Evolutionary conservation across 1,140 invertebrate species (phyloP).

Genomic region (Brachystomella parvula): DNA sequence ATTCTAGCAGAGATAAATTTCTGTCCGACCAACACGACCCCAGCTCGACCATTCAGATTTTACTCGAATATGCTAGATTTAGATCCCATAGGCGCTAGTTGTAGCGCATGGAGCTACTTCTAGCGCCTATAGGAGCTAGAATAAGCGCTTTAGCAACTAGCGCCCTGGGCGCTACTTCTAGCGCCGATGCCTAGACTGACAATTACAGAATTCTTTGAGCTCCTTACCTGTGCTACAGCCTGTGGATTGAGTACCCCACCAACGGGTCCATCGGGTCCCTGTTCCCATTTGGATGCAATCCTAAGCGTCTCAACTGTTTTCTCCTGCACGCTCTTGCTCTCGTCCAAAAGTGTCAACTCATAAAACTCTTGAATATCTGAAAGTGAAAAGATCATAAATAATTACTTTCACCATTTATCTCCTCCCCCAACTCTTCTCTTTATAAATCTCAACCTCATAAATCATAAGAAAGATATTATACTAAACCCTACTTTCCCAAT

Average conservation of each 20-base stretch:
- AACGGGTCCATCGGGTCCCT: conserved; percentile 27
- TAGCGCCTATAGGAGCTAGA: too few species aligned
- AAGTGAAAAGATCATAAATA: conserved; percentile 44
- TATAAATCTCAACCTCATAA: neutral
- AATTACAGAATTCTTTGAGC: too few species aligned
- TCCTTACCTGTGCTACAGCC: conserved; percentile 6
- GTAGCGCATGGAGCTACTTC: too few species aligned
- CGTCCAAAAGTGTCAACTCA: conserved; percentile 89
- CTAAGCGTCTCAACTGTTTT: conserved; percentile 91
- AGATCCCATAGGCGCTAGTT: too few species aligned
- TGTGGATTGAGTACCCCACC: conserved; percentile 16
- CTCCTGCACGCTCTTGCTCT: conserved; percentile 86
- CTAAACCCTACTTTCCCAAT: neutral
- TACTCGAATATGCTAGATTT: too few species aligned
- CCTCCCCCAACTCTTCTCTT: neutral
- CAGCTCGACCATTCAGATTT: too few species aligned
- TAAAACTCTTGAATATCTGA: conserved; percentile 99
- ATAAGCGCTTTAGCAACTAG: too few species aligned
- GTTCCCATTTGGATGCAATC: conserved; percentile 70
- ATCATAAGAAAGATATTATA: neutral
- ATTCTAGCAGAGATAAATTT: too few species aligned
- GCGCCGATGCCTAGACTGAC: too few species aligned
- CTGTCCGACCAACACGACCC: too few species aligned
- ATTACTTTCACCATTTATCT: neutral
- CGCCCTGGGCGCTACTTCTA: too few species aligned